Evolutionary conservation across 2,888 invertebrate genomes (phyloP).

Genomic region (Limnephilus lunatus): DNA sequence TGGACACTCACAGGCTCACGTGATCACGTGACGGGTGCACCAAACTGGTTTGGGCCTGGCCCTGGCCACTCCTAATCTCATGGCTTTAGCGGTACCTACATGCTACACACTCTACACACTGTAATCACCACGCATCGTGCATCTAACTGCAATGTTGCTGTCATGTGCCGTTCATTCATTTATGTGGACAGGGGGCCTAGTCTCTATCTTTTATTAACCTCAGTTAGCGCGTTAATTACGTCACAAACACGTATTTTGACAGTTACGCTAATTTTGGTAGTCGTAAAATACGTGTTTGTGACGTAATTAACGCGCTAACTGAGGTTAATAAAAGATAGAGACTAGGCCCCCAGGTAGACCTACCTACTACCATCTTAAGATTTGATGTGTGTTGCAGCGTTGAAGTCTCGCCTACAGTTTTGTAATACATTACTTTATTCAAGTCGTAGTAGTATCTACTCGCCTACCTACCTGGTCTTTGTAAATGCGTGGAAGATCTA

Average conservation of each 20-base stretch:
- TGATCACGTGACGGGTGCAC: background rate
- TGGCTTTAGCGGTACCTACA: background rate
- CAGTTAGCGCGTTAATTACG: too few relatives aligned
- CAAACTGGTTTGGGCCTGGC: conserved; percentile 3
- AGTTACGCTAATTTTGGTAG: too few relatives aligned
- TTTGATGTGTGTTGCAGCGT: background rate
- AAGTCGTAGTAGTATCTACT: background rate
- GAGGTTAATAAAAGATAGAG: too few relatives aligned
- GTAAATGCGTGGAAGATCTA: background rate
- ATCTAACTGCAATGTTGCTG: background rate
- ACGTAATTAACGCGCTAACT: too few relatives aligned
- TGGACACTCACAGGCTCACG: background rate
- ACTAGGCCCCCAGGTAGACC: too few relatives aligned
- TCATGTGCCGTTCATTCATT: background rate
- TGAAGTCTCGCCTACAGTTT: background rate
- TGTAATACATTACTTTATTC: background rate
- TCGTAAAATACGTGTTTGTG: too few relatives aligned
- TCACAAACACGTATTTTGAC: too few relatives aligned
- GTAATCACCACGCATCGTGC: background rate
- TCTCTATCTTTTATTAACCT: too few relatives aligned
- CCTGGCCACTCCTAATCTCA: conserved; percentile 4
- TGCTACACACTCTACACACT: too few relatives aligned
- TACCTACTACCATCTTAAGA: background rate
- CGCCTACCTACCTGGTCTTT: background rate
- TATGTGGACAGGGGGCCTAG: too few relatives aligned